Evolutionary conservation across 2,797 vertebrate genomes (phyloP).

Genomic region (Mionectes olivaceus): DNA sequence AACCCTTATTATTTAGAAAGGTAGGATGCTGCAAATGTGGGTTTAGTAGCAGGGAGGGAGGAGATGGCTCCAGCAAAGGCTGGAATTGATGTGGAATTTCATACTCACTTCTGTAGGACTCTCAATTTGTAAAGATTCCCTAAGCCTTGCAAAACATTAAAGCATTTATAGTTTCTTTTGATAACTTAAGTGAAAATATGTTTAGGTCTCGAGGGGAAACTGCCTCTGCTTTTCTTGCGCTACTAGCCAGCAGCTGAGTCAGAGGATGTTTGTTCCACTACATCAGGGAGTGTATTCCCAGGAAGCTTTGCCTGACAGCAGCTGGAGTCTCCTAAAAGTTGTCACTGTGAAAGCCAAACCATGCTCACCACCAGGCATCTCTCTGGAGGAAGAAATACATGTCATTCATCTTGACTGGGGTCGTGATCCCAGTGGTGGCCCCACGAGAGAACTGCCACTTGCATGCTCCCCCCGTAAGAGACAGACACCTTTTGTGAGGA

Average conservation of each 20-base stretch:
- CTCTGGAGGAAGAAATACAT: not conserved
- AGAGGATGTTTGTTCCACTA: not conserved
- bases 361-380: not conserved
- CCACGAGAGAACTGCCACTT: not conserved
- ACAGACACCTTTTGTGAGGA: not conserved
- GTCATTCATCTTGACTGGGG: not conserved
- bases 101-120: not conserved
- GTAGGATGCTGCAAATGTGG: constrained; percentile 33
- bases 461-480: rapidly evolving
- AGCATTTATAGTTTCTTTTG: not conserved
- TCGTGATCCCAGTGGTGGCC: not conserved
- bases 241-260: not conserved
- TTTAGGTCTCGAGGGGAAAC: not conserved
- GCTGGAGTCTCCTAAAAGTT: not conserved
- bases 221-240: not conserved
- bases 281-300: not conserved
- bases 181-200: not conserved
- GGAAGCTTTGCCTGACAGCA: not conserved
- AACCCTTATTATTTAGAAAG: constrained; percentile 74
- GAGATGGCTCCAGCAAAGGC: not conserved
- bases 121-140: not conserved
- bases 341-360: not conserved
- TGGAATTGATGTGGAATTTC: not conserved
- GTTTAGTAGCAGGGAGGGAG: not conserved
- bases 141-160: not conserved